Conservation (phyloP, 2,888 invertebrate genomes). For the Gari tellinella region DNA sequence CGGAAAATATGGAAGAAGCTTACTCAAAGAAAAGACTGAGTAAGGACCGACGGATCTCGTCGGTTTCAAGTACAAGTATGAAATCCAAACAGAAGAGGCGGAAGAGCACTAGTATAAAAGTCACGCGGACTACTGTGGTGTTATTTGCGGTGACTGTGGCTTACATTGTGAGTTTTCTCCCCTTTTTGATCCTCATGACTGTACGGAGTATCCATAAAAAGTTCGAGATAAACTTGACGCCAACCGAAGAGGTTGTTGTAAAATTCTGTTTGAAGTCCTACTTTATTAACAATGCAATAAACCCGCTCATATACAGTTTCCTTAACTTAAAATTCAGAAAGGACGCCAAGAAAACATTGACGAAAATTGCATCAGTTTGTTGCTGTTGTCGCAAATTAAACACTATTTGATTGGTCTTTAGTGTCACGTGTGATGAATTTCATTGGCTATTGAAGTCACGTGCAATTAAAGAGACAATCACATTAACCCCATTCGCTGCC, state of each 20-base stretch:
- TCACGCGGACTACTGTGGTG: constrained; percentile 76
- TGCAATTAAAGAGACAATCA: no score
- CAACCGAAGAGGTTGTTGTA: constrained; percentile 73
- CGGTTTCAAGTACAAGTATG: constrained; percentile 39
- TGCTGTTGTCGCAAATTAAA: constrained; percentile 55
- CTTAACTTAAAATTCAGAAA: constrained; percentile 77
- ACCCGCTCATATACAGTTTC: constrained; percentile 79
- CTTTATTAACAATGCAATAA: constrained; percentile 81
- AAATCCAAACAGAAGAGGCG: constrained; percentile 46
- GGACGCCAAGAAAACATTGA: constrained; percentile 69
- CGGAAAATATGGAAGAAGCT: constrained; percentile 63
- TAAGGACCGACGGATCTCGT: constrained; percentile 59
- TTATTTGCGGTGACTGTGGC: constrained; percentile 78
- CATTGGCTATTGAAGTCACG: no score
- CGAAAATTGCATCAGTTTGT: constrained; percentile 55
- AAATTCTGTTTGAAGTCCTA: constrained; percentile 80
- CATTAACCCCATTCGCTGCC: no score
- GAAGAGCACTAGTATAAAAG: constrained; percentile 59
- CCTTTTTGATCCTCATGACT: constrained; percentile 78
- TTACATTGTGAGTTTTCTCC: constrained; percentile 78
- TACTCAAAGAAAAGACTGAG: constrained; percentile 39
- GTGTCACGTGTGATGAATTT: no score
- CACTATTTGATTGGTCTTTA: no score
- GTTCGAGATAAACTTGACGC: constrained; percentile 71
- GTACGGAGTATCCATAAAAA: constrained; percentile 73